Evolutionary conservation across 2,113 vertebrate genomes (phyloP).

Genomic region (Serinus canaria): DNA sequence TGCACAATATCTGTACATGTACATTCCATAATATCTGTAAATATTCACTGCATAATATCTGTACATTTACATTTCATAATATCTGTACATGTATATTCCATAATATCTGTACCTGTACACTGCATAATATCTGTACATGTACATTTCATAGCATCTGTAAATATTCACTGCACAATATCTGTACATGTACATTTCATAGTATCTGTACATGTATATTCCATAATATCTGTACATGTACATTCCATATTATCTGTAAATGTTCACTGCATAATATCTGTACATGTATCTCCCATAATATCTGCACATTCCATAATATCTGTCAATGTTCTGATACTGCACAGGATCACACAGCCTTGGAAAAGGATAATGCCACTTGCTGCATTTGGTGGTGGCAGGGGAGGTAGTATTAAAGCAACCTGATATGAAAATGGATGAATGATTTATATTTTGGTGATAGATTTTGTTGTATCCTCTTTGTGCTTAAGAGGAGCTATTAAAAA

Average conservation of each 20-base stretch:
- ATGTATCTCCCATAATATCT: no score
- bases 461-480: neutral
- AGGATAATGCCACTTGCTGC: neutral
- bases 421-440: neutral
- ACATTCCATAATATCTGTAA: neutral
- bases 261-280: no score
- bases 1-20: no score
- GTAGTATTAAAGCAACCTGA: neutral
- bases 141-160: no score
- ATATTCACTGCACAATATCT: no score
- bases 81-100: no score
- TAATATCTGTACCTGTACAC: no score
- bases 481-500: neutral
- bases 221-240: neutral
- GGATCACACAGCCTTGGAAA: neutral
- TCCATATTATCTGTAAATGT: neutral
- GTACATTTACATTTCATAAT: neutral
- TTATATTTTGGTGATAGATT: neutral
- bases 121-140: neutral
- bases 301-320: neutral
- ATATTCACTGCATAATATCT: no score
- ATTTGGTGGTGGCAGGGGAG: neutral
- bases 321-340: neutral
- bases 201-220: neutral
- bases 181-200: neutral